Conservation (phyloP, 1,140 invertebrate species). For the Macrocentrus cingulum region DNA sequence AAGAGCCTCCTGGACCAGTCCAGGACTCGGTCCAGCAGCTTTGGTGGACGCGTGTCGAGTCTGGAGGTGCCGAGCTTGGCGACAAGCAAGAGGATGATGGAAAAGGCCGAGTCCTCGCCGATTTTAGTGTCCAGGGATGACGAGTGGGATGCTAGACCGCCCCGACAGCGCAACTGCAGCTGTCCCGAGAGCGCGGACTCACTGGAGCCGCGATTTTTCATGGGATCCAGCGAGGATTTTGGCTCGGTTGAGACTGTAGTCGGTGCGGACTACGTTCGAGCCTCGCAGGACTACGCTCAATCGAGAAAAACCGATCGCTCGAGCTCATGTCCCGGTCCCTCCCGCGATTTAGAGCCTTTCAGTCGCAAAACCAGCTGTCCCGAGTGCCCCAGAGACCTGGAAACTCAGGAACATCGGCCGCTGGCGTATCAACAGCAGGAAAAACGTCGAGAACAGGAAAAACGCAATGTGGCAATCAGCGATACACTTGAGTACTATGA, state of each 20-base stretch:
- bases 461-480: conserved; percentile 58
- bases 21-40: conserved; percentile 13
- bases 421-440: conserved; percentile 12
- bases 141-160: conserved; percentile 33
- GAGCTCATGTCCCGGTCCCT: conserved; percentile 23
- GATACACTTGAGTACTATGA: conserved; percentile 58
- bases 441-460: conserved; percentile 27
- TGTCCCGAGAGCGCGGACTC: no score
- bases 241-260: conserved; percentile 52
- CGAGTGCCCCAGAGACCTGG: conserved; percentile 21
- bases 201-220: conserved; percentile 34
- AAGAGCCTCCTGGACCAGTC: conserved; percentile 6
- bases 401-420: conserved; percentile 19
- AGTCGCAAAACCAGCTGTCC: conserved; percentile 52
- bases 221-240: conserved; percentile 52
- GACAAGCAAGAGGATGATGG: conserved; percentile 35
- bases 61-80: conserved; percentile 34
- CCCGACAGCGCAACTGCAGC: no score
- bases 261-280: conserved; percentile 33
- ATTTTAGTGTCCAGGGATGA: conserved; percentile 39
- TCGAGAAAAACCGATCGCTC: conserved; percentile 20
- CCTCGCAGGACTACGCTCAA: conserved; percentile 4
- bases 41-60: conserved; percentile 21
- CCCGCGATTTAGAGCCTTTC: conserved; percentile 27
- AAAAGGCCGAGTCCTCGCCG: conserved; percentile 50